Evolutionary conservation across 2,113 vertebrate genomes (phyloP).

Genomic region (Thymallus thymallus): DNA sequence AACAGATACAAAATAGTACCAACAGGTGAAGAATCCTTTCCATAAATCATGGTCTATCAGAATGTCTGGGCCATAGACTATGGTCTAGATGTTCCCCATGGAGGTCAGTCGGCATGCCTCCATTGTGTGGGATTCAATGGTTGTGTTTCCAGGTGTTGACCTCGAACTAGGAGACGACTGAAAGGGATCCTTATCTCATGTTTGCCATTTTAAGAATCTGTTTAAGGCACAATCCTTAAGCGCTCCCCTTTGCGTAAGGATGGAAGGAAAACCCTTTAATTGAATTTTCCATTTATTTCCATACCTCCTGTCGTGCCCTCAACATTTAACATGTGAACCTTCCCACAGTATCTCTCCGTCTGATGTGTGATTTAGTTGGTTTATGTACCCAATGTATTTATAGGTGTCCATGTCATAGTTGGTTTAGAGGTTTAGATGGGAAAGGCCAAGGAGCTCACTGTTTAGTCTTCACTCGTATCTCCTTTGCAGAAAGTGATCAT

Average conservation of each 20-base stretch:
- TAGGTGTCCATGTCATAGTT: neutral
- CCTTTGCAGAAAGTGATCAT: conserved; percentile 23
- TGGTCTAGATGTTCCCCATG: neutral
- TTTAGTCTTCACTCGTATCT: conserved; percentile 31
- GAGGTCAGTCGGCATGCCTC: neutral
- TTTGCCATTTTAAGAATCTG: conserved; percentile 11
- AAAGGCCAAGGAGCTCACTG: neutral
- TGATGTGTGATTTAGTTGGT: too few relatives aligned
- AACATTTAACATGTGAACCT: neutral
- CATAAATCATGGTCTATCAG: neutral
- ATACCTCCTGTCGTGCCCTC: too few relatives aligned
- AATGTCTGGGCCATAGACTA: neutral
- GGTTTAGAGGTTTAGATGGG: neutral
- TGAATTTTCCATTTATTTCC: neutral
- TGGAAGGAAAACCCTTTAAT: neutral
- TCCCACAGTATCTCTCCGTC: too few relatives aligned
- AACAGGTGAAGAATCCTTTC: neutral
- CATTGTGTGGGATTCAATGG: conserved; percentile 24
- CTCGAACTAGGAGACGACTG: neutral
- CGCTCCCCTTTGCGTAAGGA: neutral
- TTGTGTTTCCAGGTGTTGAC: conserved; percentile 21
- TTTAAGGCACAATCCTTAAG: conserved; percentile 6
- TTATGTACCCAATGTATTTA: too few relatives aligned
- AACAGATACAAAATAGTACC: neutral
- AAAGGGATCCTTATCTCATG: conserved; percentile 22